A percentile compares a stretch with the other conserved stretches of the same genome.
Conservation (phyloP, 2,888 invertebrate species). For the Ypsolopha sequella region DNA sequence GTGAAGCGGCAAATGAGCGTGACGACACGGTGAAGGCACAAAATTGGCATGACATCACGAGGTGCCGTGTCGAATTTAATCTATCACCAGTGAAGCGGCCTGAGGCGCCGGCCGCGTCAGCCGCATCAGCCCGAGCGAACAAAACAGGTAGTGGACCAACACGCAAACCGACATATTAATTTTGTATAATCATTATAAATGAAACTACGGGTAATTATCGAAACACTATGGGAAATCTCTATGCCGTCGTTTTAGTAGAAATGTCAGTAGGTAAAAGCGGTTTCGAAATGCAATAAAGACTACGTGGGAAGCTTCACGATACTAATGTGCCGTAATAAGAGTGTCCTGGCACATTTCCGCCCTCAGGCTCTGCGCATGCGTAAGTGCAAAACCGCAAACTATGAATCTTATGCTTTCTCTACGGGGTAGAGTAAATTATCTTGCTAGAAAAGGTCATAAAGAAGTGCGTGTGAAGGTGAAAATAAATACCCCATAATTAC, state of each 20-base stretch:
- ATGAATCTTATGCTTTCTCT: not conserved
- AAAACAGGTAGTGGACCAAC: conserved; percentile 59
- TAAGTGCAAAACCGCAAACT: not conserved
- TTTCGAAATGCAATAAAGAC: not conserved
- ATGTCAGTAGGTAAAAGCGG: not conserved
- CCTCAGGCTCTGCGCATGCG: not conserved
- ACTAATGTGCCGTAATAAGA: not conserved
- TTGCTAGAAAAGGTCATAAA: not conserved
- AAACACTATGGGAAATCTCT: conserved; percentile 12
- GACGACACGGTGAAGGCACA: conserved; percentile 43
- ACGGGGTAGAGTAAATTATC: not conserved
- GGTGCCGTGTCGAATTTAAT: conserved; percentile 68
- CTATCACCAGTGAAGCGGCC: conserved; percentile 54
- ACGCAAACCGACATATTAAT: conserved; percentile 33
- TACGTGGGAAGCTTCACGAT: conserved; percentile 1
- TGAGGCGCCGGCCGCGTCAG: conserved; percentile 47
- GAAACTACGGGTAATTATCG: conserved; percentile 14
- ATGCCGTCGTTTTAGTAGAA: not conserved
- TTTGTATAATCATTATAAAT: conserved; percentile 15
- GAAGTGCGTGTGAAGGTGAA: not conserved
- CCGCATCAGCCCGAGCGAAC: conserved; percentile 26
- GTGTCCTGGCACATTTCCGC: not conserved
- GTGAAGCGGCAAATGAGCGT: conserved; percentile 42
- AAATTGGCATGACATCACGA: conserved; percentile 68
- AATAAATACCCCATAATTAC: not conserved